Evolutionary conservation across 2,113 vertebrate species (phyloP).

Genomic region (Theristicus caerulescens): DNA sequence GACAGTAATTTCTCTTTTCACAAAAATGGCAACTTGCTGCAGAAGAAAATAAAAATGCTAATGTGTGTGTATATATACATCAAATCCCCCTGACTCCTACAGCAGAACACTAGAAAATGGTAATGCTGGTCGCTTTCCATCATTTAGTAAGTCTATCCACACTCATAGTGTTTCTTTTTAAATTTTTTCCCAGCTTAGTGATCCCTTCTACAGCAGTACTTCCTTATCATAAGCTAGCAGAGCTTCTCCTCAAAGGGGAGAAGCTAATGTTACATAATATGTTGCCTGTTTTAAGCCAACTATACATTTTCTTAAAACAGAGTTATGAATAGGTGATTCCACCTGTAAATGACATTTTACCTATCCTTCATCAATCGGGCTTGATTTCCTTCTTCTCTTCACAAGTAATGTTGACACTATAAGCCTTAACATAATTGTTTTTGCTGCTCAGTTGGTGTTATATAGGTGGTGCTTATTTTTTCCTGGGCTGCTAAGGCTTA

Average conservation of each 20-base stretch:
- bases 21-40: constrained; percentile 4
- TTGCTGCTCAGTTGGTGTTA: neutral
- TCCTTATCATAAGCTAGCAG: neutral
- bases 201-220: neutral
- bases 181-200: neutral
- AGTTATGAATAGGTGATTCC: neutral
- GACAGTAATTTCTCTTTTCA: constrained; percentile 49
- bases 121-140: neutral
- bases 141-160: neutral
- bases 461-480: neutral
- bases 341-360: neutral
- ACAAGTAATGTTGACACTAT: neutral
- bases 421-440: neutral
- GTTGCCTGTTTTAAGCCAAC: neutral
- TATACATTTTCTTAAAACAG: neutral
- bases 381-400: neutral
- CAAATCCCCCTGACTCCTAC: neutral
- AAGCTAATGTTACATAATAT: neutral
- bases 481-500: neutral
- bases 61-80: neutral
- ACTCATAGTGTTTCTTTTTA: neutral
- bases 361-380: neutral
- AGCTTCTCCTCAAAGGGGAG: neutral
- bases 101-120: neutral
- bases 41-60: constrained; percentile 38